These are phyloP conservation scores for Cichlasoma orientale DNA, from an alignment of 2,797 vertebrate species.

Conservation along the genomic window DNA sequence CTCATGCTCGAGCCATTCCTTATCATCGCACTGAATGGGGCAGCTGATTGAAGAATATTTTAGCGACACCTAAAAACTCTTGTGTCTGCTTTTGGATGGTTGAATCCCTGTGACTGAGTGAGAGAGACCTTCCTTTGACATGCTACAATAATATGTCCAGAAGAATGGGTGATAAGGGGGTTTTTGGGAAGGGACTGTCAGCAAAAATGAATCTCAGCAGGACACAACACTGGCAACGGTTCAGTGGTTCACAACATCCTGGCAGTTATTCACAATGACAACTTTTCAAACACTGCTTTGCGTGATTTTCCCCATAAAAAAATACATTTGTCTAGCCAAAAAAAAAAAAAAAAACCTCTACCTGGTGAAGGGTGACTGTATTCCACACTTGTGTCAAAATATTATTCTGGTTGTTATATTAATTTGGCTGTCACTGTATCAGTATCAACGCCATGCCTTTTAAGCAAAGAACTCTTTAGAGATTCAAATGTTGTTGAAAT, in stretches of 20 bases:
- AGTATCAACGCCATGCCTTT: background rate
- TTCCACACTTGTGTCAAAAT: conserved; percentile 17
- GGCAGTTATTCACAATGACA: conserved; percentile 63
- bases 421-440: background rate
- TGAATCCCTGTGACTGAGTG: conserved; percentile 55
- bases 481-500: background rate
- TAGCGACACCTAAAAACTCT: conserved; percentile 47
- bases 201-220: conserved; percentile 73
- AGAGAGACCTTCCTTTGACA: conserved; percentile 64
- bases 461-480: background rate
- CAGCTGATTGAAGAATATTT: conserved; percentile 47
- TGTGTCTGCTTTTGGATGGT: conserved; percentile 39
- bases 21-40: conserved; percentile 29
- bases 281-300: conserved; percentile 54
- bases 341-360: background rate
- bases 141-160: conserved; percentile 65
- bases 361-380: conserved; percentile 1
- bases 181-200: conserved; percentile 73
- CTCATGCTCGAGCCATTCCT: conserved; percentile 33
- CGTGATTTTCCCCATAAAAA: conserved; percentile 50
- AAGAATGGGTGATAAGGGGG: conserved; percentile 70
- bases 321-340: conserved; percentile 46
- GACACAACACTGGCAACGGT: conserved; percentile 58
- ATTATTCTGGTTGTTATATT: background rate
- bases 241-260: conserved; percentile 55